Evolutionary conservation across 1,140 invertebrate species (phyloP).

Genomic region (Hylaeus anthracinus): DNA sequence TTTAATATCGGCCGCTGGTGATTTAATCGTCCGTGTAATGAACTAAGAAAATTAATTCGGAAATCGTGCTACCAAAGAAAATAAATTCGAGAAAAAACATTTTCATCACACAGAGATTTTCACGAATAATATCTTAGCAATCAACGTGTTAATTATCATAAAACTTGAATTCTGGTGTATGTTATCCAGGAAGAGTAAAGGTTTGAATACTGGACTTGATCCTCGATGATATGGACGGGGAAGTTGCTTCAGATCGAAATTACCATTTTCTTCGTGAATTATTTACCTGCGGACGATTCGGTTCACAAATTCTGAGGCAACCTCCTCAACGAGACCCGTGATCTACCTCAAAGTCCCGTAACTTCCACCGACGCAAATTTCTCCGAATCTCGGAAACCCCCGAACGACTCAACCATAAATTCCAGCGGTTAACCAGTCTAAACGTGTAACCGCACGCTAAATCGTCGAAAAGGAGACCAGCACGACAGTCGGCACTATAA

Average conservation of each 20-base stretch:
- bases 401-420: constrained; percentile 13
- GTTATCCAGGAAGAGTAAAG: too few relatives aligned
- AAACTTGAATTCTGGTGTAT: too few relatives aligned
- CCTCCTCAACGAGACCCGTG: not conserved
- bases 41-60: too few relatives aligned
- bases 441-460: constrained; percentile 13
- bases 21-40: too few relatives aligned
- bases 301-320: not conserved
- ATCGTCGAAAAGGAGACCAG: constrained; percentile 3
- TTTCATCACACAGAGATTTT: too few relatives aligned
- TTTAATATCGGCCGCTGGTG: too few relatives aligned
- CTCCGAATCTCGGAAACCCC: constrained; percentile 7
- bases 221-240: too few relatives aligned
- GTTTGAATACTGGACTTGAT: too few relatives aligned
- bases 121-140: too few relatives aligned
- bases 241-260: not conserved
- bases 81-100: too few relatives aligned
- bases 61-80: too few relatives aligned
- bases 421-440: constrained; percentile 37
- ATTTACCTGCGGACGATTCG: not conserved
- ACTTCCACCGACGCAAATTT: not conserved
- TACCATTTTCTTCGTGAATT: not conserved
- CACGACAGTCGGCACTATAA: not conserved
- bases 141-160: too few relatives aligned
- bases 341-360: not conserved